Percentiles rank a stretch among this genome's conserved stretches.
These are phyloP conservation scores for Phaethon lepturus DNA, from an alignment of 2,113 vertebrate genomes.

Conservation along the genomic window DNA sequence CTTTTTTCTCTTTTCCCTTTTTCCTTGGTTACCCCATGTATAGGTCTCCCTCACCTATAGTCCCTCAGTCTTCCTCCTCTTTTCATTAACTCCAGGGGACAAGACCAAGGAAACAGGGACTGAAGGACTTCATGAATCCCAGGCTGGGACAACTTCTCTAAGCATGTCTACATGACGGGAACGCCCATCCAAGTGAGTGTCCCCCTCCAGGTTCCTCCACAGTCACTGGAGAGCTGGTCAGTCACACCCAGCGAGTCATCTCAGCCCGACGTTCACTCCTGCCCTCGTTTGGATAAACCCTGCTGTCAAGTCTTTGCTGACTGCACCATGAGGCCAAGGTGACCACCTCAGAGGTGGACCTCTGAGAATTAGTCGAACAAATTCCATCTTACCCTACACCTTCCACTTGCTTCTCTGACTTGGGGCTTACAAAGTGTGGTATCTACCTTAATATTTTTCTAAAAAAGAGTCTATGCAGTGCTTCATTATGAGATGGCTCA, in stretches of 20 bases:
- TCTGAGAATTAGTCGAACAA: neutral
- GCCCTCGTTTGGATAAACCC: neutral
- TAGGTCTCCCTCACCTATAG: neutral
- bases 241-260: neutral
- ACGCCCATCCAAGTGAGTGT: neutral
- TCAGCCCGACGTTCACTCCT: neutral
- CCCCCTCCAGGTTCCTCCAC: neutral
- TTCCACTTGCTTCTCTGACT: neutral
- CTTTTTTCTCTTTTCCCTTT: too few species aligned
- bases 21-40: neutral
- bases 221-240: neutral
- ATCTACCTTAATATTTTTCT: neutral
- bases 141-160: neutral
- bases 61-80: neutral
- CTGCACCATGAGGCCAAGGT: neutral
- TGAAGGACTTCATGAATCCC: neutral
- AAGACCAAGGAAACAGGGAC: neutral
- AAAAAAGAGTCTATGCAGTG: neutral
- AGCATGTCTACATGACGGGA: accelerated
- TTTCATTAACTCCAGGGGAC: too few species aligned
- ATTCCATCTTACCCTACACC: neutral
- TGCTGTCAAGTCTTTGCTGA: neutral
- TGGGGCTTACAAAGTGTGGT: neutral
- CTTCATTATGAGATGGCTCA: neutral
- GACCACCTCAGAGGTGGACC: neutral